phyloP scores from a whole-genome alignment of 2,797 vertebrate genomes.

The Enteromius unitaeniatus region DNA sequence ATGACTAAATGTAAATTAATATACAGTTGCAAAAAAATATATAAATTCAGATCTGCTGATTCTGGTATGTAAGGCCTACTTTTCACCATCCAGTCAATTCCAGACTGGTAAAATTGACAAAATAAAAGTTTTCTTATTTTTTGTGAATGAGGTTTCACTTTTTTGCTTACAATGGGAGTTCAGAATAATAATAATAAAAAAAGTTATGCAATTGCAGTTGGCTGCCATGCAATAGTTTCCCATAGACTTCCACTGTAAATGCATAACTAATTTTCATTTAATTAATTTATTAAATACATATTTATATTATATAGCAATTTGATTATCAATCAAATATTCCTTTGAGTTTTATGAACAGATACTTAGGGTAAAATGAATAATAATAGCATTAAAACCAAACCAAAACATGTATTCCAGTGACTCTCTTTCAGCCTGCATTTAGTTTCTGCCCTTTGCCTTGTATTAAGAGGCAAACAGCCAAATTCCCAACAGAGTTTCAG shows the following conservation, averaged over 20 bases:
- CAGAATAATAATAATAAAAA: no score
- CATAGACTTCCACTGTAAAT: neutral
- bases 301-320: neutral
- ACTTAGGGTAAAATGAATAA: neutral
- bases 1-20: no score
- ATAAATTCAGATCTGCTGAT: neutral
- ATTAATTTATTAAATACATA: neutral
- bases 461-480: neutral
- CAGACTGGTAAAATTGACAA: neutral
- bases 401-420: neutral
- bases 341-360: constrained; percentile 42
- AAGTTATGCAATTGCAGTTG: neutral
- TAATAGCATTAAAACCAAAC: neutral
- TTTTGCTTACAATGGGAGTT: neutral
- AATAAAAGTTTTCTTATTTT: neutral
- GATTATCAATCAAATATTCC: constrained; percentile 17
- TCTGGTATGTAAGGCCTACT: neutral
- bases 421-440: neutral
- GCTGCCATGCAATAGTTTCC: neutral
- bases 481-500: constrained; percentile 8
- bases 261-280: no score
- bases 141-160: neutral
- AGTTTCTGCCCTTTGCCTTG: neutral
- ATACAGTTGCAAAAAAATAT: no score
- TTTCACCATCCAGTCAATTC: neutral